phyloP scores from a whole-genome alignment of 1,140 invertebrate genomes.

The Parasteatoda tepidariorum region DNA sequence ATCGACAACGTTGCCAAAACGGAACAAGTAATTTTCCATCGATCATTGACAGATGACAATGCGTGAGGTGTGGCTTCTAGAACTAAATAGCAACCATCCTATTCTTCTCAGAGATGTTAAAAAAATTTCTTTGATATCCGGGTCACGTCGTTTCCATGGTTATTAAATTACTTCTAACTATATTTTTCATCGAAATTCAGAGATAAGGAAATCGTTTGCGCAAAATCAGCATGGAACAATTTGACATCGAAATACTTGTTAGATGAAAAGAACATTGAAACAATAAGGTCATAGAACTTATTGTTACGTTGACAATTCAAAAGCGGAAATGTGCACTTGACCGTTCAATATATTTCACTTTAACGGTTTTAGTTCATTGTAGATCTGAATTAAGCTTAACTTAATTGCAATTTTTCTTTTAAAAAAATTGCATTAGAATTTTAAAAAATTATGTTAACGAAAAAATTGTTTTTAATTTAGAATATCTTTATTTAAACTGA shows the following conservation, averaged over 20 bases:
- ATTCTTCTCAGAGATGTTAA: neutral
- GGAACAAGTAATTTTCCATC: neutral
- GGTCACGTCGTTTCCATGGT: constrained; percentile 24
- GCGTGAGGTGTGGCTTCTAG: neutral
- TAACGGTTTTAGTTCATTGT: no score
- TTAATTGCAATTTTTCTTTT: no score
- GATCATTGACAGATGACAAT: neutral
- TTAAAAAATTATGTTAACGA: no score
- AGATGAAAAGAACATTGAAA: neutral
- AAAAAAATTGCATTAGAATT: no score
- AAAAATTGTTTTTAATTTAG: no score
- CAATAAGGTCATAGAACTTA: neutral
- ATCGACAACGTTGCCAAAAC: neutral
- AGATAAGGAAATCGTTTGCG: neutral
- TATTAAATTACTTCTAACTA: constrained; percentile 30
- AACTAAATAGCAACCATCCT: neutral
- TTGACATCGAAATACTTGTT: neutral
- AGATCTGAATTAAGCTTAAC: no score
- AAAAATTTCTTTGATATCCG: neutral
- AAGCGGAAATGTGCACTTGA: no score
- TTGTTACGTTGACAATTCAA: no score
- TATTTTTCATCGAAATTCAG: neutral
- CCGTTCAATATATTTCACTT: no score
- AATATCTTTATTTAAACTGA: no score
- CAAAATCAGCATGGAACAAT: neutral